Conservation (phyloP, 2,797 vertebrate genomes). For the Cheirogaleus major region DNA sequence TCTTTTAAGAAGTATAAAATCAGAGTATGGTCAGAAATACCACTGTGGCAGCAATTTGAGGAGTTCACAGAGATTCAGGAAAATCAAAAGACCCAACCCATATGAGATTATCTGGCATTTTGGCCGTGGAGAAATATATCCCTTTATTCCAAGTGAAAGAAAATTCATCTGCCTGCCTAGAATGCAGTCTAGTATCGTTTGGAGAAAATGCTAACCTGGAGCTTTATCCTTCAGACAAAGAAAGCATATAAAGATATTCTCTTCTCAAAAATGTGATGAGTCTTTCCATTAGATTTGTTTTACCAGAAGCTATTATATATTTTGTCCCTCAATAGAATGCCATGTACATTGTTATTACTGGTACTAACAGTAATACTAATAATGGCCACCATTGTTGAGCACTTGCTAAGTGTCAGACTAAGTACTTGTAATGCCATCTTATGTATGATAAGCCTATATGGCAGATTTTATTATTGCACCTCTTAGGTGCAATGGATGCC, state of each 20-base stretch:
- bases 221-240: not conserved
- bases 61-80: not conserved
- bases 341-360: not conserved
- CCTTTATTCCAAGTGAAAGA: not conserved
- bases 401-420: not conserved
- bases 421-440: not conserved
- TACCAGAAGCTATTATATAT: not conserved
- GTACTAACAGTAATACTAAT: not conserved
- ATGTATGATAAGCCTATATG: not conserved
- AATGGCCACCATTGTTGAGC: not conserved
- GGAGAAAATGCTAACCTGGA: not conserved
- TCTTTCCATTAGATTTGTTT: not conserved
- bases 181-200: not conserved
- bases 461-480: not conserved
- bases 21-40: not conserved
- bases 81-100: not conserved
- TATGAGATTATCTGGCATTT: not conserved
- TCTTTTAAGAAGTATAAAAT: conserved; percentile 1
- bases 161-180: not conserved
- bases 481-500: too few species aligned
- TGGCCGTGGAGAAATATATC: not conserved
- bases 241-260: not conserved
- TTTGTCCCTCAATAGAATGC: not conserved
- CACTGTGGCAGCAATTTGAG: not conserved
- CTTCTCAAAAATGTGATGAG: not conserved